Evolutionary conservation across 1,140 invertebrate species (phyloP).

Genomic region (Asobara japonica): DNA sequence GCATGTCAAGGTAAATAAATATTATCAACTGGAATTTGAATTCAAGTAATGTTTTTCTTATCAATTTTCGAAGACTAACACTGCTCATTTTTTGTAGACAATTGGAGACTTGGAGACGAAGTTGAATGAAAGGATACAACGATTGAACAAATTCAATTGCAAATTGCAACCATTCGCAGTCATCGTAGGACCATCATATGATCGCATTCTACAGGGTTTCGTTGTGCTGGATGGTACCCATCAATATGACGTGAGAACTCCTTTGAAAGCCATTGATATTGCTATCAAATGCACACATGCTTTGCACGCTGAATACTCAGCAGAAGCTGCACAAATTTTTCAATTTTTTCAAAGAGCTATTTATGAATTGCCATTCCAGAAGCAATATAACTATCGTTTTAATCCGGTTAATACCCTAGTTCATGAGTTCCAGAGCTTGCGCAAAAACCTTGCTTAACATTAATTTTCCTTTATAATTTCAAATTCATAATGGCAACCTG

Average conservation of each 20-base stretch:
- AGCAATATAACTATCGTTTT: conserved; percentile 5
- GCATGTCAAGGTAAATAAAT: conserved; percentile 24
- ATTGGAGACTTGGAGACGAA: conserved; percentile 19
- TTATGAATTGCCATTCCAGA: conserved; percentile 19
- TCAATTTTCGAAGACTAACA: background rate
- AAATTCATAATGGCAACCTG: no score
- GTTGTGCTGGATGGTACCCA: conserved; percentile 20
- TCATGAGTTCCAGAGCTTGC: background rate
- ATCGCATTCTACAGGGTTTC: conserved; percentile 17
- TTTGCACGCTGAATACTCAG: conserved; percentile 24
- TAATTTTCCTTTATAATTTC: no score
- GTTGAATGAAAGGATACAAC: conserved; percentile 6
- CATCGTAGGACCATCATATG: conserved; percentile 6
- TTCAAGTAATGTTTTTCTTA: background rate
- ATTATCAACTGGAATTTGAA: background rate
- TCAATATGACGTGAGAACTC: conserved; percentile 20
- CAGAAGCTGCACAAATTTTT: conserved; percentile 20
- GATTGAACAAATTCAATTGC: background rate
- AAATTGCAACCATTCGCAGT: conserved; percentile 21
- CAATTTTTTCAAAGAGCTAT: conserved; percentile 24
- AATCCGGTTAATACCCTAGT: conserved; percentile 11
- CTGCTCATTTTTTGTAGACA: background rate
- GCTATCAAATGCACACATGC: conserved; percentile 25
- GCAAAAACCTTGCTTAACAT: no score
- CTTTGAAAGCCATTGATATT: conserved; percentile 28